Conservation (phyloP, 2,888 invertebrate species). For the Spisula subtruncata region DNA sequence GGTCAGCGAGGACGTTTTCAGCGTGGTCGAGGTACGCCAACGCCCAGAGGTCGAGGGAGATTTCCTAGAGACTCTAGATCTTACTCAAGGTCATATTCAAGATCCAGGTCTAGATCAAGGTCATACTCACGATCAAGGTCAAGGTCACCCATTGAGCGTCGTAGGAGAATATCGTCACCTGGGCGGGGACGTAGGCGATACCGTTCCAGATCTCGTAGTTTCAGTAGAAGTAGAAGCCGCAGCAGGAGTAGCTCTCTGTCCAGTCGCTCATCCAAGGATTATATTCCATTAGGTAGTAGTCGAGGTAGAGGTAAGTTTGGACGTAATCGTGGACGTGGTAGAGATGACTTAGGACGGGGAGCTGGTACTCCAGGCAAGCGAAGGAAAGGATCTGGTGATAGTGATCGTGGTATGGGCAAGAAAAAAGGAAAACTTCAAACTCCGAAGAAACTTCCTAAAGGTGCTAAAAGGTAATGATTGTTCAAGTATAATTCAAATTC, state of each 20-base stretch:
- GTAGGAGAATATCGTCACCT: slow-evolving; percentile 62
- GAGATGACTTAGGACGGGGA: slow-evolving; percentile 33
- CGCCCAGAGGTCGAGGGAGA: slow-evolving; percentile 71
- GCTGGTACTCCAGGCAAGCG: slow-evolving; percentile 25
- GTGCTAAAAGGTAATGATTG: slow-evolving; percentile 25
- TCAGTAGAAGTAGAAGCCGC: slow-evolving; percentile 57
- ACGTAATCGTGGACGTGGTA: slow-evolving; percentile 62
- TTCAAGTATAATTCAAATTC: too few relatives aligned
- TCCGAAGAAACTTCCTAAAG: slow-evolving; percentile 32
- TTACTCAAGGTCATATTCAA: slow-evolving; percentile 82
- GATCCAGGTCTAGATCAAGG: slow-evolving; percentile 84
- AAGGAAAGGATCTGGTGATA: slow-evolving; percentile 38
- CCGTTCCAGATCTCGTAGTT: slow-evolving; percentile 47
- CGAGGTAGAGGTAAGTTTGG: slow-evolving; percentile 71
- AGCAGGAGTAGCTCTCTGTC: slow-evolving; percentile 64
- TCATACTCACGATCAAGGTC: slow-evolving; percentile 84
- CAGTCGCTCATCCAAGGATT: slow-evolving; percentile 49
- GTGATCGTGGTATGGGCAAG: slow-evolving; percentile 28
- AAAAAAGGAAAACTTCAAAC: slow-evolving; percentile 42
- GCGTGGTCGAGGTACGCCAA: slow-evolving; percentile 48
- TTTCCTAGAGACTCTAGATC: slow-evolving; percentile 75
- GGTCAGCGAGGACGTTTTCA: slow-evolving; percentile 48
- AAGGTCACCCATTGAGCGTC: slow-evolving; percentile 72
- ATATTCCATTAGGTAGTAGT: slow-evolving; percentile 49
- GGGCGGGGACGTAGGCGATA: slow-evolving; percentile 51